Evolutionary conservation across 2,888 invertebrate genomes (phyloP), one percentile per base, ranked within the genome.

Genomic region (Acrobasis repandana): DNA sequence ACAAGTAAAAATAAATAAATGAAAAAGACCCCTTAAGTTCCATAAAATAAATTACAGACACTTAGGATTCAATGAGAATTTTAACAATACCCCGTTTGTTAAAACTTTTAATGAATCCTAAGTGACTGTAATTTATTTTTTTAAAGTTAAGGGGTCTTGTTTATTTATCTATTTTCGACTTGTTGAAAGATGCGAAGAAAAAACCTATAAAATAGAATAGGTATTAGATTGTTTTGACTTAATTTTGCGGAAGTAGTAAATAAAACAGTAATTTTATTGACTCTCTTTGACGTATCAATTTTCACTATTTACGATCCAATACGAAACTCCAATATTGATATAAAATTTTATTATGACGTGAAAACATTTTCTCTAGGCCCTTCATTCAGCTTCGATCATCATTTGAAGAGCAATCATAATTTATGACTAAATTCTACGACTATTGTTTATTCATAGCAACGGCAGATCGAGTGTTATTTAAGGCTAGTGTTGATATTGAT

Each of bases 401-500:
- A 11, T 50, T 50, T 50, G 9, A 1, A 10, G 14, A 28, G 14
- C 50, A 20, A 28, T 50, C 20, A 20, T 50, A 50, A 50, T 50
- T 50, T 50, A 50, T 20, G 50, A 50, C 50, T 18, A 33, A 50
- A 28, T 2, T 28, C 28, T 28, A n/a, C n/a, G n/a, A n/a, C n/a
- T n/a, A 43, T 28, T 50, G 28, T 50, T 50, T 50, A 33, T 50
- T 28, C 50, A 43, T 43, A 50, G 28, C 50, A 50, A 51, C 38
- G 9, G 14, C 16, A 58, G 15, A 49, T 14, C 50, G 36, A 20
- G 14, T 14, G 18, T 14, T 49, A 50, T 58, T 58, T 58, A 36
- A 50, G 9, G 36, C 61, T 49, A 56, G 64, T 28, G 62, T 63
- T 56, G 65, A 68, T 68, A 58, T 4, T 43, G 36, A 14, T 56